Conservation (phyloP, 2,113 vertebrate genomes). For the Irena cyanogastra region DNA sequence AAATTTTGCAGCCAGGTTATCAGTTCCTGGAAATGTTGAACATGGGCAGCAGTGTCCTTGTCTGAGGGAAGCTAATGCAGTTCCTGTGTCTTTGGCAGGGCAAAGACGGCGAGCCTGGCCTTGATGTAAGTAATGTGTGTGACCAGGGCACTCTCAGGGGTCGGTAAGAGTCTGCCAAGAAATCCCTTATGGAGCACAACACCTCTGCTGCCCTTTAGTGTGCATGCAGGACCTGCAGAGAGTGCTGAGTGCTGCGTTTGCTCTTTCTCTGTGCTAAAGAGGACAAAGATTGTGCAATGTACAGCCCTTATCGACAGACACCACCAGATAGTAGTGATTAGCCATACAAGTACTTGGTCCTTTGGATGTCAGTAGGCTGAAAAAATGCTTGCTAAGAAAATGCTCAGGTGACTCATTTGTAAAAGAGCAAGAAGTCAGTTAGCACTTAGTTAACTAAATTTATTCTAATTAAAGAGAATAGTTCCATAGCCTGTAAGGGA, state of each 20-base stretch:
- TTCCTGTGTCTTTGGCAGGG: conserved; percentile 82
- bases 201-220: neutral
- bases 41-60: neutral
- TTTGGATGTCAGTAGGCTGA: neutral
- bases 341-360: neutral
- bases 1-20: conserved; percentile 24
- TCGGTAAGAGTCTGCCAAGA: neutral
- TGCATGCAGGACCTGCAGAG: neutral
- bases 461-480: neutral
- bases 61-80: conserved; percentile 56
- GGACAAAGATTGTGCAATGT: neutral
- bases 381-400: neutral
- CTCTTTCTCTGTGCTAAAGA: neutral
- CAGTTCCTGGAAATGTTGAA: neutral
- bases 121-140: conserved; percentile 87
- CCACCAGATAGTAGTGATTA: neutral
- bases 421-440: neutral
- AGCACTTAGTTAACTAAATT: neutral
- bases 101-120: conserved; percentile 91
- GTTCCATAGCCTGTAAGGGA: neutral
- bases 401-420: neutral
- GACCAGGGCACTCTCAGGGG: conserved; percentile 10
- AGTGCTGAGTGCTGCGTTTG: neutral
- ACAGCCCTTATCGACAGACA: neutral
- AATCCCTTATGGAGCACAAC: neutral